Base-by-base conservation (phyloP, 37 sponge, comb jelly and placozoan species). In the Crambe crambe region DNA sequence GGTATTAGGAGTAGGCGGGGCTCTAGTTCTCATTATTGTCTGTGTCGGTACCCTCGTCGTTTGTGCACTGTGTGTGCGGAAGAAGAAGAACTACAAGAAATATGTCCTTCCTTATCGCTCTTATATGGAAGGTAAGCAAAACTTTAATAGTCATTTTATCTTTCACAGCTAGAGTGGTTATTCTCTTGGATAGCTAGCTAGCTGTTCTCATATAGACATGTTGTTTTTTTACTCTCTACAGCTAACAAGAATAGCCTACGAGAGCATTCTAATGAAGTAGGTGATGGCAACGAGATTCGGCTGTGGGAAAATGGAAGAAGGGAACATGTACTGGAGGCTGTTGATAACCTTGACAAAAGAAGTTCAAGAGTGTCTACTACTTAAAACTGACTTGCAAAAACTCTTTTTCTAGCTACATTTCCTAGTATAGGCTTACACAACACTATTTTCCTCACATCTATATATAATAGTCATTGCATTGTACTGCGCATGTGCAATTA, bases 321-420 rank as follows among this genome's bases (percentile, higher is more conserved):
- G 36, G 2, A 29, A 37, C 76, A 76, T 60, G 76, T 59, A 60
- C 39, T 76, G 34, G 76, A 59, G 58, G 76, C 76, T 35, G 76
- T 76, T 2, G 62, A 76, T 15, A 59, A 42, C 20, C 76, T 76
- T 18, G 63, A 74, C 15, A 41, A 74, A 41, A 6, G 69, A 68
- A 27, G 29, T 27, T 61, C 6, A 61, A 61, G 6, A 61, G 30
- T 61, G 15, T 29, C 51, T 47, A 47, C 51, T n/a, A n/a, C n/a
- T n/a, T n/a, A n/a, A n/a, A n/a, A n/a, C n/a, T n/a, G n/a, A n/a
- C n/a, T n/a, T n/a, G n/a, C n/a, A n/a, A n/a, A n/a, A n/a, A n/a
- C n/a, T n/a, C n/a, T n/a, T n/a, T n/a, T n/a, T n/a, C n/a, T n/a
- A n/a, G n/a, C n/a, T n/a, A n/a, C n/a, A n/a, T n/a, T n/a, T n/a